A percentile compares a stretch with the other conserved stretches of the same genome.
Evolutionary conservation across 2,113 vertebrate genomes (phyloP).

Genomic region (Rissa tridactyla): DNA sequence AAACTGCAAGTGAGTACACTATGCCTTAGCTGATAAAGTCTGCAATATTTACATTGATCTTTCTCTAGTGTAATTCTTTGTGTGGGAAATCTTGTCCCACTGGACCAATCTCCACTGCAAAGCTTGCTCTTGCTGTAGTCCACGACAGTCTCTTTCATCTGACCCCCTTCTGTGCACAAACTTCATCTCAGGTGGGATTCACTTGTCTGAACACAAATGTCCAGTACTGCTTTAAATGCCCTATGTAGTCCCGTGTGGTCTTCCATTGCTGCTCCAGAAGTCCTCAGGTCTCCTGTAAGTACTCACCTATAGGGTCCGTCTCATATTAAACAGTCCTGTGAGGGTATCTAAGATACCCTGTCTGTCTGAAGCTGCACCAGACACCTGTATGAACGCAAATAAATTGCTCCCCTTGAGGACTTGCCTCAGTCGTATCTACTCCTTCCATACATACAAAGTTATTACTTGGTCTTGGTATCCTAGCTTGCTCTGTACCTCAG

Average conservation of each 20-base stretch:
- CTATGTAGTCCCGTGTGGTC: background rate
- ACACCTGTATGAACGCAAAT: background rate
- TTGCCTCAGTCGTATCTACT: background rate
- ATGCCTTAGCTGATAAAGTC: background rate
- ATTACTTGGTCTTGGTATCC: background rate
- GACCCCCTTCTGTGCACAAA: background rate
- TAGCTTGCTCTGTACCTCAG: background rate
- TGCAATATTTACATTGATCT: background rate
- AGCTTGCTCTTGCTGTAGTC: background rate
- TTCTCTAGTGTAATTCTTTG: background rate
- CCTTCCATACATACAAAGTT: background rate
- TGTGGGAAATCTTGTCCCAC: background rate
- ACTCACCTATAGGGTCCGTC: background rate
- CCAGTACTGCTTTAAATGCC: background rate
- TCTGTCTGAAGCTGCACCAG: background rate
- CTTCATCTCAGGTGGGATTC: fast-evolving
- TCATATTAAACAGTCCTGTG: background rate
- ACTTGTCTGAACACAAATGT: background rate
- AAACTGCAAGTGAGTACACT: conserved; percentile 73
- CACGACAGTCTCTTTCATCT: background rate
- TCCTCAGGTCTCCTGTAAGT: background rate
- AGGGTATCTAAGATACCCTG: background rate
- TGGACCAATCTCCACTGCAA: background rate
- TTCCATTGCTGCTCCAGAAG: background rate
- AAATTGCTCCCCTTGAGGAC: background rate